phyloP scores from a whole-genome alignment of 2,888 invertebrate genomes.

The Drosophila demipolita region DNA sequence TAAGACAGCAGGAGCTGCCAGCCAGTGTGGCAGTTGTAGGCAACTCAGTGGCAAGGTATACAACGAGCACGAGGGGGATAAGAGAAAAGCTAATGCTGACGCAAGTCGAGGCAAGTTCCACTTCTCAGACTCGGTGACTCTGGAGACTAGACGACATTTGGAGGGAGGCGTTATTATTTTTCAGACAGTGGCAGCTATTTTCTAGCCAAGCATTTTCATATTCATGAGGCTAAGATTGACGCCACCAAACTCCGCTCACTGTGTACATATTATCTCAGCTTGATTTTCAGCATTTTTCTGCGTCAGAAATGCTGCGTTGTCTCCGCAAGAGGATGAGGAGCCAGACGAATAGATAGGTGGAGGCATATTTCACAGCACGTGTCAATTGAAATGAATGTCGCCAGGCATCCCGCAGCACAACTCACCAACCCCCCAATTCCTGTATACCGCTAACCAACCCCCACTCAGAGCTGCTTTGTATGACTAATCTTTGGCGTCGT shows the following conservation, averaged over 20 bases:
- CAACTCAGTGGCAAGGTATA: neutral
- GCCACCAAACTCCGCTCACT: slow-evolving; percentile 9
- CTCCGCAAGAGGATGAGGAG: slow-evolving; percentile 23
- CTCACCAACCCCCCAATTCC: slow-evolving; percentile 28
- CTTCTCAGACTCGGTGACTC: neutral
- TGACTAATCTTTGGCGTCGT: slow-evolving; percentile 73
- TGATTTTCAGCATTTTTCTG: slow-evolving; percentile 76
- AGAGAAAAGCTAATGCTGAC: slow-evolving; percentile 53
- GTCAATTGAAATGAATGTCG: slow-evolving; percentile 83
- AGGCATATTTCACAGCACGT: slow-evolving; percentile 73
- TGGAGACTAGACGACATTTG: neutral
- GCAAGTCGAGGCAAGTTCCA: slow-evolving; percentile 45
- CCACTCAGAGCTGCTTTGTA: slow-evolving; percentile 54
- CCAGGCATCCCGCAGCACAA: slow-evolving; percentile 62
- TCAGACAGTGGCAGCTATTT: slow-evolving; percentile 67
- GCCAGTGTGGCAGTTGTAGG: slow-evolving; percentile 1
- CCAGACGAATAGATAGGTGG: slow-evolving; percentile 12
- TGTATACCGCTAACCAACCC: slow-evolving; percentile 7
- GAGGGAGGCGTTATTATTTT: slow-evolving; percentile 9
- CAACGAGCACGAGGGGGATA: neutral
- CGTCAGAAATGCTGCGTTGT: slow-evolving; percentile 66
- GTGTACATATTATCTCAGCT: slow-evolving; percentile 65
- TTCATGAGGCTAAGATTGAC: slow-evolving; percentile 63
- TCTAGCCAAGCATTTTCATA: slow-evolving; percentile 74
- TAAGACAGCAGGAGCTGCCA: slow-evolving; percentile 63